Evolutionary conservation across 2,888 invertebrate genomes (phyloP), one percentile per base, ranked within the genome.

Genomic region (Elmis aenea): DNA sequence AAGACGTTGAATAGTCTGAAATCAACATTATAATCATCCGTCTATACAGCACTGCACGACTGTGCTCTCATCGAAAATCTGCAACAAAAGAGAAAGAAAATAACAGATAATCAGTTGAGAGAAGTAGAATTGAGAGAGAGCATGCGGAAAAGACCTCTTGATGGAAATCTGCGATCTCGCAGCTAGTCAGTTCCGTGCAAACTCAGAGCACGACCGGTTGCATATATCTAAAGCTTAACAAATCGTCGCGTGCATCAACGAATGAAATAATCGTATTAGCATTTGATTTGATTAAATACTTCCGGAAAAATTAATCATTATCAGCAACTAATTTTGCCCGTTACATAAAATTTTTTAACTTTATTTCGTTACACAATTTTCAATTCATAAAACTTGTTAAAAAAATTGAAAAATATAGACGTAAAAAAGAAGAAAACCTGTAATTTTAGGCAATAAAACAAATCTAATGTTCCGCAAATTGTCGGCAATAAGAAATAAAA

Each of bases 401-500:
- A n/a, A n/a, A n/a, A n/a, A 5, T n/a, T 26, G 13, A 5, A 26
- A 26, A n/a, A 26, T 12, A 13, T 11, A 26, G 26, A n/a, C 26
- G 3, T 5, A 18, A 18, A 18, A 18, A 18, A 6, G 18, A 5
- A 8, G 18, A 6, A 18, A 18, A 18, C 5, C 18, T 5, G 18
- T 18, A 18, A 18, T 18, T 5, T 5, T 18, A 6, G 18, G 18
- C 8, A 36, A 33, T 46, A 38, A 46, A 46, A 35, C 34, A 41
- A 43, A 43, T 45, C 38, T 45, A 42, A 42, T 48, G 48, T 44
- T 38, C 42, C 45, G 40, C 37, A 45, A 50, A 52, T 49, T 46
- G 44, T 32, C 25, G 26, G 38, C 49, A 48, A 51, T 51, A 52
- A 46, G 49, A 47, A 51, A 49, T 55, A 55, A 52, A 54, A 50